Base-by-base conservation (phyloP, 2,797 vertebrate species). In the Artibeus jamaicensis region DNA sequence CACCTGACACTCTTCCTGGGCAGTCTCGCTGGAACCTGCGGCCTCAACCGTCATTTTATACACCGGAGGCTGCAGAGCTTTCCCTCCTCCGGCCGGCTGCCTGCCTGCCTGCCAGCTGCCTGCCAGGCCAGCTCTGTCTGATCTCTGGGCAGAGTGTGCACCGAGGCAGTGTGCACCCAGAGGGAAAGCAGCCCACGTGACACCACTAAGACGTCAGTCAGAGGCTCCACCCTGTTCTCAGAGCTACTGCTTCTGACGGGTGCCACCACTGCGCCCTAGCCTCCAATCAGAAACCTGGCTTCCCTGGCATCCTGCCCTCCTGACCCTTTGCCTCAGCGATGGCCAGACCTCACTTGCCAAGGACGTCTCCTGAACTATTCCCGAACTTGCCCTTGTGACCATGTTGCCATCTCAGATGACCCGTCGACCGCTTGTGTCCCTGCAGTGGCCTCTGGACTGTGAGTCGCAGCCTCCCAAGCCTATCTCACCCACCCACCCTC, bases 401-500 rank as follows among this genome's bases (percentile, higher is more conserved):
- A 4, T 9, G 48, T 55, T 32, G 73, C 32, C 22, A 44, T 29
- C 71, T 62, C 32, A 5, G 19, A 0, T 16, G 26, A 15, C 62
- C 50, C 6, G 32, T 68, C 44, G 7, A 24, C 12, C 5, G 15
- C 15, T 15, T 10, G 11, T 0, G 24, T 34, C 70, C 39, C 70
- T 16, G 86, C 22, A 29, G 26, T 1, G 12, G n/a, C 68, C 5
- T n/a, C 34, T 70, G 62, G 42, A 34, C 62, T 9, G 53, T 0
- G 39, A 4, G 12, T 37, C 24, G 21, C 21, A 29, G 0, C 34
- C 15, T 59, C 46, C 32, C 16, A 29, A 1, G 29, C 22, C 55
- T 6, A 3, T 26, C 37, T 50, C 42, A 2, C 26, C 24, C 29
- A 1, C 16, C 34, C 9, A 0, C 3, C n/a, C 24, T 7, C 6